Percentiles rank a stretch among this genome's conserved stretches.
phyloP scores from a whole-genome alignment of 2,888 invertebrate species.

The Dryadula phaetusa region DNA sequence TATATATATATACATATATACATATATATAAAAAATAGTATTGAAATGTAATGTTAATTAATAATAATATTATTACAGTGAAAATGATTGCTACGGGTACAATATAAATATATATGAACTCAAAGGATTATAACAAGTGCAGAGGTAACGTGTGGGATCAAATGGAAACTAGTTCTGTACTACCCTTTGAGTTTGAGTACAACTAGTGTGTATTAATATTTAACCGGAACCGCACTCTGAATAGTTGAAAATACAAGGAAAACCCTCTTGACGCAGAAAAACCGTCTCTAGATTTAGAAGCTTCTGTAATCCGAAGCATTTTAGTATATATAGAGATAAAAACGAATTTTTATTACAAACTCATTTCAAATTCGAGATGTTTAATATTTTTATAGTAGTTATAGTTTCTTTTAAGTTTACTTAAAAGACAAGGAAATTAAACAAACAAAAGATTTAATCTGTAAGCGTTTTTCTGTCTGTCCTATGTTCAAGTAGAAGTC shows the following conservation, averaged over 20 bases:
- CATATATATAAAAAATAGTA: too few relatives aligned
- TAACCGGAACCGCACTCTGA: conserved; percentile 69
- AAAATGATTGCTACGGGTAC: background rate
- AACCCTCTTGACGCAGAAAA: conserved; percentile 66
- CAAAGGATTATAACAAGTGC: conserved; percentile 43
- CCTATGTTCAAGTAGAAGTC: conserved; percentile 77
- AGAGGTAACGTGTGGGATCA: conserved; percentile 35
- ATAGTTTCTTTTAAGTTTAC: conserved; percentile 65
- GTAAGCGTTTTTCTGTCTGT: conserved; percentile 74
- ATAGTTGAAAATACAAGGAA: conserved; percentile 75
- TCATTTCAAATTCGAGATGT: conserved; percentile 65
- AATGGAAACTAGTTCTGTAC: conserved; percentile 47
- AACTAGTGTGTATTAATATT: conserved; percentile 74
- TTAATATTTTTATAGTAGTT: conserved; percentile 72
- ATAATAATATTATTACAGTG: too few relatives aligned
- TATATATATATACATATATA: too few relatives aligned
- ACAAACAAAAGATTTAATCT: conserved; percentile 77
- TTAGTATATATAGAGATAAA: conserved; percentile 61
- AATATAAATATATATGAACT: conserved; percentile 34
- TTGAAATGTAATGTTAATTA: too few relatives aligned
- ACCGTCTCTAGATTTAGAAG: conserved; percentile 65
- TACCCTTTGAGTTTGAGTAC: conserved; percentile 53
- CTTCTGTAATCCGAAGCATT: conserved; percentile 72
- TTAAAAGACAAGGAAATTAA: conserved; percentile 71
- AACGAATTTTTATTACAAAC: conserved; percentile 58